Evolutionary conservation across 2,888 invertebrate genomes (phyloP).

Genomic region (Megaustenia siamemsis): DNA sequence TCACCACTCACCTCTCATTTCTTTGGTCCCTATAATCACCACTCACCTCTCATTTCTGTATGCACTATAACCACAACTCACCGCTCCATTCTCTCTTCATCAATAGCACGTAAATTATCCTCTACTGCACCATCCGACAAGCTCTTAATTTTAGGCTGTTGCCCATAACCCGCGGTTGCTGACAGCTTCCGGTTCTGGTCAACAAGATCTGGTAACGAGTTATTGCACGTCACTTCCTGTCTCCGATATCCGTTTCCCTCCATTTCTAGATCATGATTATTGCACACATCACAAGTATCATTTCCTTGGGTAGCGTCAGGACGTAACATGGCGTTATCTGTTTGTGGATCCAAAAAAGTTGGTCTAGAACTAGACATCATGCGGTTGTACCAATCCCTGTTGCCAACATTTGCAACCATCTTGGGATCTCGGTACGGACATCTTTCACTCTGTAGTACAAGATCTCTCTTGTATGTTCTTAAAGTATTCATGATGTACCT

Average conservation of each 20-base stretch:
- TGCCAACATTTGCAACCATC: slow-evolving; percentile 1
- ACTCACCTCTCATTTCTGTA: too few relatives aligned
- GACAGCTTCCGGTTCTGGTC: background rate
- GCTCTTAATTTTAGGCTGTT: background rate
- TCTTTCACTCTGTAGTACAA: slow-evolving; percentile 36
- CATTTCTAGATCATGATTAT: background rate
- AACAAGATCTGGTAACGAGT: background rate
- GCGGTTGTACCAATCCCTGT: slow-evolving; percentile 19
- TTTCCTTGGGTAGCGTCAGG: slow-evolving; percentile 10
- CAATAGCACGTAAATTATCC: background rate
- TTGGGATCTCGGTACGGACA: slow-evolving; percentile 19
- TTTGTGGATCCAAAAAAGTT: background rate
- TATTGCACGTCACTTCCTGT: background rate
- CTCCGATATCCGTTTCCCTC: background rate
- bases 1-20: too few relatives aligned
- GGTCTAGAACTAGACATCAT: background rate
- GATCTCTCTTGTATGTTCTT: slow-evolving; percentile 38
- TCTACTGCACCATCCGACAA: background rate
- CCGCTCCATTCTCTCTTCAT: too few relatives aligned
- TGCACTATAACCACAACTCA: too few relatives aligned
- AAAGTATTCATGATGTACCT: slow-evolving; percentile 10
- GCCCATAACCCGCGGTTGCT: background rate
- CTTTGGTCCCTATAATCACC: too few relatives aligned
- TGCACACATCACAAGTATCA: slow-evolving; percentile 23
- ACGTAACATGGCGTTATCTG: background rate